Percentiles rank a stretch among this genome's conserved stretches.
Evolutionary conservation across 2,797 vertebrate genomes (phyloP).

Genomic region (Merluccius polli): DNA sequence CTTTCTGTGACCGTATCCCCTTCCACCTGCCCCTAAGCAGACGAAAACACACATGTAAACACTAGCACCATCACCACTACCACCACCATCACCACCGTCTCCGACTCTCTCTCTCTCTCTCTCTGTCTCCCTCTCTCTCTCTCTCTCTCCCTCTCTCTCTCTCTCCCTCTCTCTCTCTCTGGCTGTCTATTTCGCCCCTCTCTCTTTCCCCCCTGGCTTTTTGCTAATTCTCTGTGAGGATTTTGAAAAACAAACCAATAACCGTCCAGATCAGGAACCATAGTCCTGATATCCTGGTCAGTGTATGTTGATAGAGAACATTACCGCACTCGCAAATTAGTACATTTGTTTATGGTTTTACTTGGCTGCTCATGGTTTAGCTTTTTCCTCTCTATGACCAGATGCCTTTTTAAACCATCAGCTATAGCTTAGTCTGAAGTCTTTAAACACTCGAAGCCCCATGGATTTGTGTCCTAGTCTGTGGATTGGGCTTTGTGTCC

Average conservation of each 20-base stretch:
- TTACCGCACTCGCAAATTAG: conserved; percentile 29
- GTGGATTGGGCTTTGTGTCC: conserved; percentile 11
- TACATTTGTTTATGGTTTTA: conserved; percentile 45
- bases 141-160: background rate
- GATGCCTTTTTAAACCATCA: conserved; percentile 27
- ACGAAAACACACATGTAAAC: background rate
- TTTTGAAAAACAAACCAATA: conserved; percentile 38
- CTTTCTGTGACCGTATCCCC: background rate
- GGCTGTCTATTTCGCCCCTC: too few relatives aligned
- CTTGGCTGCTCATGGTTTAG: conserved; percentile 36
- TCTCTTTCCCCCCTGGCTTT: background rate
- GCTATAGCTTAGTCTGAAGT: background rate
- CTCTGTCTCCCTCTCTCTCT: background rate
- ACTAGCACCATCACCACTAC: background rate
- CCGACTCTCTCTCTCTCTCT: background rate
- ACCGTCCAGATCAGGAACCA: background rate
- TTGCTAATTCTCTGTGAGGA: background rate
- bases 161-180: background rate
- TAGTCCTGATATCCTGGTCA: conserved; percentile 40
- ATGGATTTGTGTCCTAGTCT: background rate
- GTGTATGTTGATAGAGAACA: conserved; percentile 36
- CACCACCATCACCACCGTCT: background rate
- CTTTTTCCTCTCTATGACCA: conserved; percentile 31
- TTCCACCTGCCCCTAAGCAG: conserved; percentile 1
- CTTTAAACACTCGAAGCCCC: conserved; percentile 21